phyloP scores from a whole-genome alignment of 1,140 invertebrate species.

The Sycophila sp. region DNA sequence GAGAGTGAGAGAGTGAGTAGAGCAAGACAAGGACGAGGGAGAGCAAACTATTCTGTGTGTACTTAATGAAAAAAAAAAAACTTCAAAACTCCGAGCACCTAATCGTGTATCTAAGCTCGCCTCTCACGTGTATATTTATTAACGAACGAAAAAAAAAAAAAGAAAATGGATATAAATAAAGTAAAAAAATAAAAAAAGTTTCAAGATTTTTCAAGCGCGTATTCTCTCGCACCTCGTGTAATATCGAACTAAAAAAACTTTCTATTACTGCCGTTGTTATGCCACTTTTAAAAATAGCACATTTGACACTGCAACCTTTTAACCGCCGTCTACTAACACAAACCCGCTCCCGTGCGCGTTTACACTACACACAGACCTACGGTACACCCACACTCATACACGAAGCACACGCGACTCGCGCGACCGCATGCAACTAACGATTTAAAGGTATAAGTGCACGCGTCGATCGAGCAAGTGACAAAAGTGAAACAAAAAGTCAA shows the following conservation, averaged over 20 bases:
- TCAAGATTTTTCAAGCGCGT: conserved; percentile 14
- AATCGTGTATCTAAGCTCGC: conserved; percentile 15
- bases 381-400: background rate
- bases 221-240: conserved; percentile 29
- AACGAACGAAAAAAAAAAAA: background rate
- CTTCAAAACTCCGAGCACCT: conserved; percentile 13
- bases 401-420: background rate
- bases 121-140: conserved; percentile 27
- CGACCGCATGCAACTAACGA: background rate
- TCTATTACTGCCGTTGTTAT: conserved; percentile 24
- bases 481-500: background rate
- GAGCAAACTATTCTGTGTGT: conserved; percentile 3
- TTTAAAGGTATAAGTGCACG: background rate
- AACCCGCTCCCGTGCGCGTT: background rate
- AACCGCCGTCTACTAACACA: too few species aligned
- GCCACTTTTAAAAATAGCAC: conserved; percentile 18
- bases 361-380: background rate
- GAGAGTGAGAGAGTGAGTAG: background rate
- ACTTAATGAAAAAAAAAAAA: conserved; percentile 3
- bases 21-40: background rate
- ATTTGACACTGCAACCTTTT: too few species aligned
- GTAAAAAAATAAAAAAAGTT: background rate
- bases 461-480: background rate
- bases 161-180: background rate
- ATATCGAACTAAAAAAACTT: conserved; percentile 21